A percentile compares a stretch with the other conserved stretches of the same genome.
Conservation (phyloP, 1,140 invertebrate genomes). For the Saccostrea echinata region DNA sequence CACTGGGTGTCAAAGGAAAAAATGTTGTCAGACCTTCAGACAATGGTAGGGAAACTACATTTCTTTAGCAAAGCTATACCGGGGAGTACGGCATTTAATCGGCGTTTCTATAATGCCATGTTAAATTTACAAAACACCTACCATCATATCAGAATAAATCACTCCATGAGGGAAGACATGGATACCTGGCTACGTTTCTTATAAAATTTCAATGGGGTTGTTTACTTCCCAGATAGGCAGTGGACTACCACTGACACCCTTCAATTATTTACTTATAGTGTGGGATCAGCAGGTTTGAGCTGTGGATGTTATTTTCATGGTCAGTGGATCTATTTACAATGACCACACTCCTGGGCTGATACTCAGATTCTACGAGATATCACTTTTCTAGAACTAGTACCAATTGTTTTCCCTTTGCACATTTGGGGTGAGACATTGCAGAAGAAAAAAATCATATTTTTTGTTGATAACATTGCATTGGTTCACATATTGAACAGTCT, state of each 20-base stretch:
- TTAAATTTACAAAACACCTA: conserved; percentile 15
- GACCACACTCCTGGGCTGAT: no score
- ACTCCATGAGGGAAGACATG: conserved; percentile 46
- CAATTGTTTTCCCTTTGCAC: conserved; percentile 44
- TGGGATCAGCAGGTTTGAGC: no score
- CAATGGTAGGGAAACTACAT: neutral
- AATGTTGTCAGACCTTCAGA: conserved; percentile 5
- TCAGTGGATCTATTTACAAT: conserved; percentile 48
- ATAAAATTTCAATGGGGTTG: no score
- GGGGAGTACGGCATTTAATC: no score
- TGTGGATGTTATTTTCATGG: conserved; percentile 44
- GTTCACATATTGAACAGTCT: no score
- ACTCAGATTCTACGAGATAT: no score
- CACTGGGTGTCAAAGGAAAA: no score
- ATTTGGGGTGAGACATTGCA: conserved; percentile 38
- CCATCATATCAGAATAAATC: conserved; percentile 33
- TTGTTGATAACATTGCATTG: conserved; percentile 19
- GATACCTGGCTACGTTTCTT: conserved; percentile 35
- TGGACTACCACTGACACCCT: conserved; percentile 49
- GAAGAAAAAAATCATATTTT: conserved; percentile 30
- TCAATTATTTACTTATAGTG: conserved; percentile 57
- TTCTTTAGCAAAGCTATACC: conserved; percentile 31
- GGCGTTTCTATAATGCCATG: conserved; percentile 44
- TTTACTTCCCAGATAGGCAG: no score
- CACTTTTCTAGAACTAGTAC: conserved; percentile 55